phyloP scores from a whole-genome alignment of 2,113 vertebrate species.

The Caranx melampygus region DNA sequence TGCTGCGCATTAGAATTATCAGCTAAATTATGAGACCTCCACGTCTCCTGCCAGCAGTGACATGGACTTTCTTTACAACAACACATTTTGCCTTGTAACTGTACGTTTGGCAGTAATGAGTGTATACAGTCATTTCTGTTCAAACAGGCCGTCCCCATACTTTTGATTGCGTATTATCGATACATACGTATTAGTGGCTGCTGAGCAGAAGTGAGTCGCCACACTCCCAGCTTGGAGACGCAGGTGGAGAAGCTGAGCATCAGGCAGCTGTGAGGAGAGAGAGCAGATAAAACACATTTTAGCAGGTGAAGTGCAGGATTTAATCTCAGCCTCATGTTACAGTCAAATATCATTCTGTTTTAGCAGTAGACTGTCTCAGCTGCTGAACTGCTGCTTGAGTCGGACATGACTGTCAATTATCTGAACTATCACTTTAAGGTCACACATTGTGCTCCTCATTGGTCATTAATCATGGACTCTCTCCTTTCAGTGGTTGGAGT shows the following conservation, averaged over 20 bases:
- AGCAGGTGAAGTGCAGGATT: no score
- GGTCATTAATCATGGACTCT: not conserved
- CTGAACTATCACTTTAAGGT: not conserved
- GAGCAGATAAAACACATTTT: no score
- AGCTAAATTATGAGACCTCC: not conserved
- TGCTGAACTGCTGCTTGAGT: no score
- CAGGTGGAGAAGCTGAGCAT: no score
- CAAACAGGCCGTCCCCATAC: not conserved
- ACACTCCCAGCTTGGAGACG: no score
- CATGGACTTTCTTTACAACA: not conserved
- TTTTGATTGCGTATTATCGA: conserved; percentile 7
- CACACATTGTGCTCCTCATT: not conserved
- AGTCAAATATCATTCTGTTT: no score
- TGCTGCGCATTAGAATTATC: conserved; percentile 38
- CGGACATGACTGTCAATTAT: no score
- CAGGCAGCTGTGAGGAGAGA: no score
- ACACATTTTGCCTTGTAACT: not conserved
- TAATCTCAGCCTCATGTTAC: no score
- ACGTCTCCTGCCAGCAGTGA: conserved; percentile 18
- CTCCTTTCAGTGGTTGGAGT: not conserved
- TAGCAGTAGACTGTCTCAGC: no score
- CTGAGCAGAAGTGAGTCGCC: not conserved
- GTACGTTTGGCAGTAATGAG: not conserved
- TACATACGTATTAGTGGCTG: not conserved
- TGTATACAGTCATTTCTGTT: not conserved